These are phyloP conservation scores for Drosophila siamana DNA, from an alignment of 2,888 invertebrate species.

Conservation along the genomic window DNA sequence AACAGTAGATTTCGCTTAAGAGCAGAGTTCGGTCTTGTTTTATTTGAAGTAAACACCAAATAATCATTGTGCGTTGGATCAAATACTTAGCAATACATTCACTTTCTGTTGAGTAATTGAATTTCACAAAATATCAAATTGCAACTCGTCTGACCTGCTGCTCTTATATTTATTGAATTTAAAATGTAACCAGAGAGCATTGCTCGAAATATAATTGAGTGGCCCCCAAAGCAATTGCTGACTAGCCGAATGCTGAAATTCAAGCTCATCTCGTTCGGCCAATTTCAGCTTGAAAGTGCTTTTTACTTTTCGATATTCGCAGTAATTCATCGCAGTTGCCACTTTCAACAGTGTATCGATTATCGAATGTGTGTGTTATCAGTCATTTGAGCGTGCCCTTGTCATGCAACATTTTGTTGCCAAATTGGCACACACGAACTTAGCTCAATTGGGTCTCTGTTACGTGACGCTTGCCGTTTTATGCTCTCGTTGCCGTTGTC, in stretches of 20 bases:
- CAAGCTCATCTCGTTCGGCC: slow-evolving; percentile 39
- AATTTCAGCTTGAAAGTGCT: slow-evolving; percentile 46
- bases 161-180: slow-evolving; percentile 72
- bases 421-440: slow-evolving; percentile 15
- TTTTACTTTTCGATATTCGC: slow-evolving; percentile 31
- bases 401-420: slow-evolving; percentile 9
- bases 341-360: slow-evolving; percentile 52
- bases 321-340: slow-evolving; percentile 40
- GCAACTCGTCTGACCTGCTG: slow-evolving; percentile 32
- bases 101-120: slow-evolving; percentile 25
- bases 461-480: slow-evolving; percentile 58
- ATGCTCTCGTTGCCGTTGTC: neutral
- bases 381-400: slow-evolving; percentile 58
- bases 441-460: slow-evolving; percentile 62
- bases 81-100: slow-evolving; percentile 17
- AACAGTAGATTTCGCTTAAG: neutral
- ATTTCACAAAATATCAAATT: slow-evolving; percentile 51
- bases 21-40: neutral
- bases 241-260: slow-evolving; percentile 37
- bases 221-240: slow-evolving; percentile 19
- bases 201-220: slow-evolving; percentile 23
- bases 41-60: neutral
- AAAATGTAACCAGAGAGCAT: slow-evolving; percentile 44
- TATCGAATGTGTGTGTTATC: slow-evolving; percentile 67
- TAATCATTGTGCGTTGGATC: slow-evolving; percentile 3